Conservation (phyloP, 2,888 invertebrate genomes). For the Lapara coniferarum region DNA sequence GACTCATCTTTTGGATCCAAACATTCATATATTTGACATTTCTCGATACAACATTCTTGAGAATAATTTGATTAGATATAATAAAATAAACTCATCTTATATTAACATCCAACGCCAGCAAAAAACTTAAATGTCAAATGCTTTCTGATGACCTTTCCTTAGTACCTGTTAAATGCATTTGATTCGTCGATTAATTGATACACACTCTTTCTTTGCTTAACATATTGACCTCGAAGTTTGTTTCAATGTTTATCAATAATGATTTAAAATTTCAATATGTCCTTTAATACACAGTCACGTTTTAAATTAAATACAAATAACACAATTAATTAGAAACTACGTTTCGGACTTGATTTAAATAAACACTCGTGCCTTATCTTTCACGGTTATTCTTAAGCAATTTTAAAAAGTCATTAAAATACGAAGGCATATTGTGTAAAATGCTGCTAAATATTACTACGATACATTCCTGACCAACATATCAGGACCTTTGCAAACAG, state of each 20-base stretch:
- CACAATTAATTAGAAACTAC: background rate
- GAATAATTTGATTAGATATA: background rate
- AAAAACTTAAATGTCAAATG: background rate
- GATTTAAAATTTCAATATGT: background rate
- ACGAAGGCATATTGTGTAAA: background rate
- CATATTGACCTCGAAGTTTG: background rate
- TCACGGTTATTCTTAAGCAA: background rate
- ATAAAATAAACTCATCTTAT: background rate
- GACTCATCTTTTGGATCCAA: too few relatives aligned
- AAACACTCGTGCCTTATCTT: conserved; percentile 3
- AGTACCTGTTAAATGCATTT: background rate
- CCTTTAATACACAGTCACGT: background rate
- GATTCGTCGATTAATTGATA: background rate
- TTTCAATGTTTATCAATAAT: background rate
- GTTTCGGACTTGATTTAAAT: background rate
- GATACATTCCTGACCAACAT: background rate
- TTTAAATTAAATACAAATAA: background rate
- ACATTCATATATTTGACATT: background rate
- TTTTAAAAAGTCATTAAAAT: background rate
- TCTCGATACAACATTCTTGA: background rate
- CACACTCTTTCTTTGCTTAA: background rate
- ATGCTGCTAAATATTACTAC: background rate
- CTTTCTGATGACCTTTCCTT: conserved; percentile 5
- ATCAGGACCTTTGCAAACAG: background rate
- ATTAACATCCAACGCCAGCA: too few relatives aligned